Percentiles rank a stretch among this genome's conserved stretches.
phyloP scores from a whole-genome alignment of 2,797 vertebrate genomes.

The Limosa lapponica region DNA sequence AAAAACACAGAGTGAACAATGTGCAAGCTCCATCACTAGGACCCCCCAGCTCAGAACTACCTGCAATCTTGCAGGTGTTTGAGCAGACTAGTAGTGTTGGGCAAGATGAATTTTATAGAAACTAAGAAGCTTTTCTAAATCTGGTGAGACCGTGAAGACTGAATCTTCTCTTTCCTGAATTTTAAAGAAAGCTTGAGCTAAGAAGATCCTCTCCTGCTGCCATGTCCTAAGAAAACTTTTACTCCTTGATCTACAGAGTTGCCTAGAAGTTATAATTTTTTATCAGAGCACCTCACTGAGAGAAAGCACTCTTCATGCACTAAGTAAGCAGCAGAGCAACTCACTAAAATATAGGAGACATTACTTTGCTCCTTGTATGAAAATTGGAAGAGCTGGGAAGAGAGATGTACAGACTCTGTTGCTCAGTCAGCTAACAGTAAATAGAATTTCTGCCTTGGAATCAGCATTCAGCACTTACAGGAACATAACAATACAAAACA shows the following conservation, averaged over 20 bases:
- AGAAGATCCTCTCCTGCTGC: not conserved
- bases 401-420: not conserved
- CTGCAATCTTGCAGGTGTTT: not conserved
- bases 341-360: not conserved
- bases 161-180: not conserved
- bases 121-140: not conserved
- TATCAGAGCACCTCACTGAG: not conserved
- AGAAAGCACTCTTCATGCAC: not conserved
- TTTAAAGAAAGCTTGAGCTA: not conserved
- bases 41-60: not conserved
- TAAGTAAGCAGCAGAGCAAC: not conserved
- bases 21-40: not conserved
- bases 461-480: not conserved
- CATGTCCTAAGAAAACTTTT: not conserved
- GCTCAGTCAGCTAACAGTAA: not conserved
- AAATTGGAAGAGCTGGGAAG: not conserved
- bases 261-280: not conserved
- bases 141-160: not conserved
- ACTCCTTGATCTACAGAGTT: not conserved
- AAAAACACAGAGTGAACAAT: not conserved
- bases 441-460: not conserved
- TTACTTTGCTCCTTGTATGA: not conserved
- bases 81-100: not conserved
- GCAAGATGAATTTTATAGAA: not conserved
- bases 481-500: conserved; percentile 29